Base-by-base conservation (phyloP, 2,888 invertebrate genomes). In the Aproaerema taeniolella region DNA sequence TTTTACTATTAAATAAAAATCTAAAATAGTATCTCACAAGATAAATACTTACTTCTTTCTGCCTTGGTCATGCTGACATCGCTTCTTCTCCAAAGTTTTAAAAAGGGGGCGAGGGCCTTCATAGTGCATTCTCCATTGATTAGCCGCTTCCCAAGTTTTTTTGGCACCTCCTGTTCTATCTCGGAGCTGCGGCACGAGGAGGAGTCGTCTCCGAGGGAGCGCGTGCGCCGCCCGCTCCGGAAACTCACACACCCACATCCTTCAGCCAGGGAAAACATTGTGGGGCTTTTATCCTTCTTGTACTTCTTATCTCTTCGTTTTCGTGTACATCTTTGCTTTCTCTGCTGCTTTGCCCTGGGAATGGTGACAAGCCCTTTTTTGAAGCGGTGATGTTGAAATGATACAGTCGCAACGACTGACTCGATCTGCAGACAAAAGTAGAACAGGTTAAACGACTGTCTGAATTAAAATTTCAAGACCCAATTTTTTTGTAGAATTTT, bases 61-160 rank as follows among this genome's bases (percentile, higher is more conserved):
- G 92, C 90, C 70, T 92, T 92, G 13, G 92, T 91, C 91, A 93
- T 93, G 77, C 91, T 92, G 71, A 91, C 89, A 50, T 92, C 91
- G 52, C 91, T 90, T 50, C 90, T 89, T 45, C 91, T 88, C 88
- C 92, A 92, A 59, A 91, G 91, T 55, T 88, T 89, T 50, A 92
- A 87, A 60, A 92, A 89, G 1, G 91, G 90, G 55, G 90, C 88
- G 55, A 91, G 63, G 24, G 88, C 82, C 45, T 87, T 86, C 56
- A 89, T 79, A 10, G 87, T 85, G 50, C 81, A 83, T 53, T 87
- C 85, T 43, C 79, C 73, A 52, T 77, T 75, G 24, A 81, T 62
- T 29, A 82, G 58, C 45, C 73, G 64, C 42, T 68, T 74, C 1
- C 79, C 70, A 17, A 79, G 45, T 31, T 74, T 76, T 52, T 79